Conservation (phyloP, 2,888 invertebrate genomes). For the Pammene fasciana region DNA sequence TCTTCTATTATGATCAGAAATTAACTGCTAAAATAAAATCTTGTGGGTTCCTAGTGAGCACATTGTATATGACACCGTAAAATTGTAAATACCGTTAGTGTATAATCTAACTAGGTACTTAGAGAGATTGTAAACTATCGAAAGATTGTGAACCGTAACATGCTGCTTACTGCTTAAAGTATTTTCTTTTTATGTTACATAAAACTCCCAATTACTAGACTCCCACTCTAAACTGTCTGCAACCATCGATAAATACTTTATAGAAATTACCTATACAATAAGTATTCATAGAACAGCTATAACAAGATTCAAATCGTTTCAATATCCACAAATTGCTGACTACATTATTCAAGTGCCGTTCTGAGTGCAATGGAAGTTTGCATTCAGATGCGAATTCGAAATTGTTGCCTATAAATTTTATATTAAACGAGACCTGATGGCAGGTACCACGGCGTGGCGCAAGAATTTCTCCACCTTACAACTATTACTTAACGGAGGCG, state of each 20-base stretch:
- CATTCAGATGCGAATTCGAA: slow-evolving; percentile 58
- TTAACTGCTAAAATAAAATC: too few species aligned
- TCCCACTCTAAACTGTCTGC: too few species aligned
- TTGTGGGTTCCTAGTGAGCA: too few species aligned
- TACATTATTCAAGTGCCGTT: slow-evolving; percentile 55
- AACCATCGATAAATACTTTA: neutral
- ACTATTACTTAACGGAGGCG: slow-evolving; percentile 22
- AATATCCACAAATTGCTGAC: slow-evolving; percentile 53
- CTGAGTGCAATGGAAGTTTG: slow-evolving; percentile 52
- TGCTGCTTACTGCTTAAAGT: too few species aligned
- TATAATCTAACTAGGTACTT: too few species aligned
- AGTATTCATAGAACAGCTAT: neutral
- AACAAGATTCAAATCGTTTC: slow-evolving; percentile 41
- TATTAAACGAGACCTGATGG: slow-evolving; percentile 53
- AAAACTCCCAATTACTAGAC: too few species aligned
- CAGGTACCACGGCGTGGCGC: slow-evolving; percentile 39
- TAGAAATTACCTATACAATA: neutral
- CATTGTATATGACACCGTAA: too few species aligned
- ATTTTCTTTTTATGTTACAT: too few species aligned
- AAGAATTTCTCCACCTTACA: slow-evolving; percentile 32
- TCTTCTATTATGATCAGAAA: too few species aligned
- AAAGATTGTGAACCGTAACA: too few species aligned
- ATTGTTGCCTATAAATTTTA: slow-evolving; percentile 62
- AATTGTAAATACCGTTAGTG: too few species aligned
- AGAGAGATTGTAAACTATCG: too few species aligned